Percentiles rank a stretch among this genome's conserved stretches.
These are phyloP conservation scores for Sander lucioperca DNA, from an alignment of 2,113 vertebrate species.

Conservation along the genomic window DNA sequence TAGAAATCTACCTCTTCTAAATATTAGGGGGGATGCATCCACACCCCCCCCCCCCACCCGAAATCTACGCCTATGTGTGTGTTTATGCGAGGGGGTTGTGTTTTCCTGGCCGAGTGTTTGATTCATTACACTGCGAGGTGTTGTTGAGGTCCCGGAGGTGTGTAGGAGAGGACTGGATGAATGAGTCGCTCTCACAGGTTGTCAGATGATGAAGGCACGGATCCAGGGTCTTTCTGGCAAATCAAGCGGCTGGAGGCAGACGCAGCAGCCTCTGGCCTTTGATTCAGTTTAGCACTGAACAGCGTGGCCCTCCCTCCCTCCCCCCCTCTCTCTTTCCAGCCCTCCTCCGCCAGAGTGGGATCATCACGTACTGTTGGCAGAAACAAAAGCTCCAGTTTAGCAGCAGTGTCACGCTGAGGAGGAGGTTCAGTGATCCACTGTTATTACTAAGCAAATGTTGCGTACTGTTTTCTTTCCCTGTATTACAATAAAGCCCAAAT, in stretches of 20 bases:
- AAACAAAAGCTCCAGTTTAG: conserved; percentile 45
- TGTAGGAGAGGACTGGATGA: conserved; percentile 52
- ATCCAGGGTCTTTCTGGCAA: conserved; percentile 51
- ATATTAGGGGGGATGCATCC: too few relatives aligned
- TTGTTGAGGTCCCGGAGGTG: conserved; percentile 48
- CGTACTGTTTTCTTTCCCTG: neutral
- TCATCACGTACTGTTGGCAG: conserved; percentile 18
- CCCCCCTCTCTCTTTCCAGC: neutral
- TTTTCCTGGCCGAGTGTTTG: conserved; percentile 42
- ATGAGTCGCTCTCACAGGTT: conserved; percentile 63
- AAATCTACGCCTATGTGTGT: neutral
- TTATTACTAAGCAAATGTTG: neutral
- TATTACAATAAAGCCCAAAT: neutral
- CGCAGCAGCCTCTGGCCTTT: conserved; percentile 53
- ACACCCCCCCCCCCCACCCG: too few relatives aligned
- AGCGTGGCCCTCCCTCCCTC: neutral
- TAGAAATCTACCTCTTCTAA: too few relatives aligned
- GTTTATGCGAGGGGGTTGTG: conserved; percentile 39
- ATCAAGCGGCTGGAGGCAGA: conserved; percentile 30
- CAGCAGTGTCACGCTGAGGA: conserved; percentile 26
- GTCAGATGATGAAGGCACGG: conserved; percentile 50
- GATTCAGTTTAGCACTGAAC: conserved; percentile 20
- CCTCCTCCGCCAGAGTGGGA: conserved; percentile 42
- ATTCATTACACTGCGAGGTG: conserved; percentile 55
- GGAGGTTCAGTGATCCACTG: conserved; percentile 35